phyloP scores from a whole-genome alignment of 2,888 invertebrate species.

The Drosophila eohydei region DNA sequence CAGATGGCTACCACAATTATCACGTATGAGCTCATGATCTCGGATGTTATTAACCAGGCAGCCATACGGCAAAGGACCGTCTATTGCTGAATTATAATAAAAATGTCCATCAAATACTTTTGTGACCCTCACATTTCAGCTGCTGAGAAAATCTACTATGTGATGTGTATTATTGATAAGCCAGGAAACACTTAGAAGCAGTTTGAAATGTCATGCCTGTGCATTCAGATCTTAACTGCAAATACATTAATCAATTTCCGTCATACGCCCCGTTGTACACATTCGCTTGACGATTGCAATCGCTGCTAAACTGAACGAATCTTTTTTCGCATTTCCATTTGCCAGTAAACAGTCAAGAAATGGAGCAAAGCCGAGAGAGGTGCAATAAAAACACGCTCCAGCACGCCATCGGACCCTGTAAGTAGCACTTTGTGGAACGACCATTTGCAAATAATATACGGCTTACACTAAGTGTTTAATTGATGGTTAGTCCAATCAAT shows the following conservation, averaged over 20 bases:
- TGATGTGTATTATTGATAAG: conserved; percentile 11
- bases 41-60: conserved; percentile 84
- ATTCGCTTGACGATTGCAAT: conserved; percentile 33
- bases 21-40: conserved; percentile 89
- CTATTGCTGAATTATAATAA: conserved; percentile 58
- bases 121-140: background rate
- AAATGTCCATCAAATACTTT: too few relatives aligned
- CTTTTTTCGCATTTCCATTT: conserved; percentile 15
- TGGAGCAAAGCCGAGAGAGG: conserved; percentile 40
- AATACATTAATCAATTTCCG: conserved; percentile 38
- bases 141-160: conserved; percentile 54
- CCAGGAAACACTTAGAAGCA: conserved; percentile 21
- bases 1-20: conserved; percentile 88
- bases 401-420: conserved; percentile 85
- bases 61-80: conserved; percentile 71
- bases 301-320: conserved; percentile 6
- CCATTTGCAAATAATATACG: background rate
- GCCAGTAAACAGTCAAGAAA: conserved; percentile 43
- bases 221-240: conserved; percentile 48
- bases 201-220: conserved; percentile 50
- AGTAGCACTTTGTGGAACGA: conserved; percentile 41
- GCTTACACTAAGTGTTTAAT: conserved; percentile 5
- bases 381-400: conserved; percentile 84
- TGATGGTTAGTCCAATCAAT: background rate
- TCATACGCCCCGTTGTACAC: conserved; percentile 30